Conservation (phyloP, 2,113 vertebrate species). For the Hydropotes inermis region DNA sequence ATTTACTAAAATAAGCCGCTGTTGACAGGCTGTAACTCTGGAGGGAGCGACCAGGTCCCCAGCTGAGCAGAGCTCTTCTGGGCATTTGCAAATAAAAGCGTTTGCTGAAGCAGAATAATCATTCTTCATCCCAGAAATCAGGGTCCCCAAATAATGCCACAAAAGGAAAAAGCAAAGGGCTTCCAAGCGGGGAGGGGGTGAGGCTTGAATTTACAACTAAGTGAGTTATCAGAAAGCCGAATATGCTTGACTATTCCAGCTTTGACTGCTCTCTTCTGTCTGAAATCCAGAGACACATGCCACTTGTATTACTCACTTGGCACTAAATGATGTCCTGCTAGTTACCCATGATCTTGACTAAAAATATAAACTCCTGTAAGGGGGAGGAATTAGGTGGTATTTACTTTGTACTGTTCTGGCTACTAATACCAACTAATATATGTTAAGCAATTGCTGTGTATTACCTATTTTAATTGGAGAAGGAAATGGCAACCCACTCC, state of each 20-base stretch:
- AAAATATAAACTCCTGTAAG: neutral
- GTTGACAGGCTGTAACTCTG: constrained; percentile 20
- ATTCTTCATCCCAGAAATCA: neutral
- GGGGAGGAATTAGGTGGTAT: neutral
- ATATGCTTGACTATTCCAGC: neutral
- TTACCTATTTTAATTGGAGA: neutral
- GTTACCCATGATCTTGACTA: neutral
- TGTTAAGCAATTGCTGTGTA: neutral
- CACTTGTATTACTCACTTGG: constrained; percentile 1
- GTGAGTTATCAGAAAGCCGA: neutral
- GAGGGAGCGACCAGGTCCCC: neutral
- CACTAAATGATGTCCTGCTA: neutral
- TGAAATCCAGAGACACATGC: neutral
- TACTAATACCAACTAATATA: neutral
- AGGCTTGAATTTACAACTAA: neutral
- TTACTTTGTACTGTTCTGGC: neutral
- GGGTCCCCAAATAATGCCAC: neutral
- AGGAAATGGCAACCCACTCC: neutral
- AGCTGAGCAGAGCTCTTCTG: constrained; percentile 8
- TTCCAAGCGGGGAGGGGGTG: neutral
- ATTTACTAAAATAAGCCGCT: constrained; percentile 40
- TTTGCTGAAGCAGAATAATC: neutral
- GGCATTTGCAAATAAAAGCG: neutral
- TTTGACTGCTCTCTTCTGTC: neutral
- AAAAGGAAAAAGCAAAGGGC: neutral